Evolutionary conservation across 2,888 invertebrate species (phyloP).

Genomic region (Cetonia aurata): DNA sequence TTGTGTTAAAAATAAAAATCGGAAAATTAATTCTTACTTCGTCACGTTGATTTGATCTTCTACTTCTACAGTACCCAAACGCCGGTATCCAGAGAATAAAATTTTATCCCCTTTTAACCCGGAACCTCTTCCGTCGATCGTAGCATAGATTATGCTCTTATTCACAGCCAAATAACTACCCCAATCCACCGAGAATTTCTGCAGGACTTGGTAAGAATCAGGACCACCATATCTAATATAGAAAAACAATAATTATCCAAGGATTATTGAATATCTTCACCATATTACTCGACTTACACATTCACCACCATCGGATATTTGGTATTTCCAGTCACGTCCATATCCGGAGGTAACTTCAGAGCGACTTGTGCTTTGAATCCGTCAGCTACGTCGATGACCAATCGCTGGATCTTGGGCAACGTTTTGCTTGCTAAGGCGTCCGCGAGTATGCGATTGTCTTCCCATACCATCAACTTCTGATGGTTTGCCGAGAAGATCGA

Average conservation of each 20-base stretch:
- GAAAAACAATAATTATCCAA: slow-evolving; percentile 50
- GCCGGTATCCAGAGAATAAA: slow-evolving; percentile 84
- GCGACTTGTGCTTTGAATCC: slow-evolving; percentile 80
- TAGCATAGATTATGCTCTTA: slow-evolving; percentile 87
- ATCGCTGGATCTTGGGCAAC: slow-evolving; percentile 73
- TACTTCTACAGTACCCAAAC: slow-evolving; percentile 91
- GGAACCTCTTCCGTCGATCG: slow-evolving; percentile 92
- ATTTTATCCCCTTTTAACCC: slow-evolving; percentile 87
- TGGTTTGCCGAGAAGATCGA: slow-evolving; percentile 72
- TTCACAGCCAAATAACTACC: slow-evolving; percentile 88
- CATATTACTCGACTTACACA: slow-evolving; percentile 75
- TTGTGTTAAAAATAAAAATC: slow-evolving; percentile 10
- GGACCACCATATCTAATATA: slow-evolving; percentile 88
- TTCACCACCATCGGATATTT: slow-evolving; percentile 87
- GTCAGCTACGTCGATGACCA: slow-evolving; percentile 75
- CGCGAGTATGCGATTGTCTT: slow-evolving; percentile 73
- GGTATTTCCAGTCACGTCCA: slow-evolving; percentile 74
- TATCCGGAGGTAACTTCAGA: slow-evolving; percentile 79
- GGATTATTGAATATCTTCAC: not conserved
- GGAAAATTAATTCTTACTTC: slow-evolving; percentile 67
- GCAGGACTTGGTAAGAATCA: slow-evolving; percentile 86
- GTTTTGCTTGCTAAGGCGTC: slow-evolving; percentile 67
- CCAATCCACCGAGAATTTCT: slow-evolving; percentile 88
- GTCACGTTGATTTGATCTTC: slow-evolving; percentile 91
- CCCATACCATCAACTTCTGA: slow-evolving; percentile 71